These are phyloP conservation scores for Chaetogeoica ovagalla DNA, from an alignment of 2,888 invertebrate genomes.

Conservation along the genomic window DNA sequence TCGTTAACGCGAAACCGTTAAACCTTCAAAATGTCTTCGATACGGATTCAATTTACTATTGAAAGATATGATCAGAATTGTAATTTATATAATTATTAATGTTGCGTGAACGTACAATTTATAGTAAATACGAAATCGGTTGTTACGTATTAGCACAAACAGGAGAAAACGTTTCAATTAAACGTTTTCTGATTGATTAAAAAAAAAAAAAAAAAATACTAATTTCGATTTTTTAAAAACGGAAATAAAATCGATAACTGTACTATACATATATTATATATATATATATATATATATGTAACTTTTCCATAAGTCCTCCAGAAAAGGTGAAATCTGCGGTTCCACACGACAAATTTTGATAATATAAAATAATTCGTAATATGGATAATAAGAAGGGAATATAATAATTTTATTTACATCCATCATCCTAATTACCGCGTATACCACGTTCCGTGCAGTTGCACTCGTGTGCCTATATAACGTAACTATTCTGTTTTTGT, in stretches of 20 bases:
- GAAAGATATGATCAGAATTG: background rate
- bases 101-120: background rate
- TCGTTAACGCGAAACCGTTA: background rate
- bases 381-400: constrained; percentile 1
- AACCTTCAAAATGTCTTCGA: background rate
- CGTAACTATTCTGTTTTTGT: background rate
- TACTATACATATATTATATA: background rate
- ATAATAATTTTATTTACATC: constrained; percentile 17
- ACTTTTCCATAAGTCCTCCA: constrained; percentile 1
- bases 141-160: background rate
- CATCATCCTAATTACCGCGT: constrained; percentile 21
- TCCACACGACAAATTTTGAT: constrained; percentile 23
- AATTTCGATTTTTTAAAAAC: background rate
- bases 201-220: background rate
- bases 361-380: constrained; percentile 4
- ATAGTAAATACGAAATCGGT: background rate
- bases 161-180: background rate
- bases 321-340: constrained; percentile 34
- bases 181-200: background rate
- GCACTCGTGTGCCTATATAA: background rate
- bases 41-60: background rate
- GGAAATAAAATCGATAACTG: background rate
- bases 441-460: constrained; percentile 22
- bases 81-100: background rate
- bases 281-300: background rate